Percentiles rank a stretch among this genome's conserved stretches.
phyloP scores from a whole-genome alignment of 2,797 vertebrate genomes.

The Ibycter americanus region DNA sequence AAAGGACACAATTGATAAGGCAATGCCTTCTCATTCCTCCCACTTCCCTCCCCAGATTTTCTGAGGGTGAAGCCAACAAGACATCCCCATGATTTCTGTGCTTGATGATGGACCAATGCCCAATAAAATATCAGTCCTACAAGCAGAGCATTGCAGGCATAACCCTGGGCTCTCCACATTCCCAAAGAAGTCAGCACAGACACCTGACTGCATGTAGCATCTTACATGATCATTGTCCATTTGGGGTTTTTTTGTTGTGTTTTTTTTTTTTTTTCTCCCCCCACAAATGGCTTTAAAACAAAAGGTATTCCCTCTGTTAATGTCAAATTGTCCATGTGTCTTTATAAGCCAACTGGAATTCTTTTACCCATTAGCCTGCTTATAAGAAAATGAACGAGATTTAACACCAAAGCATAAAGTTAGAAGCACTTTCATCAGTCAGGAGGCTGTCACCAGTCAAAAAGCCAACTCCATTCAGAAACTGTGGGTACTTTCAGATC shows the following conservation, averaged over 20 bases:
- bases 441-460: not conserved
- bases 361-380: not conserved
- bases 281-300: not conserved
- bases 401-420: not conserved
- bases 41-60: not conserved
- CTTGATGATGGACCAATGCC: not conserved
- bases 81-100: not conserved
- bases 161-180: not conserved
- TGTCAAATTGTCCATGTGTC: not conserved
- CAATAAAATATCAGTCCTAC: not conserved
- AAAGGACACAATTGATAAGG: not conserved
- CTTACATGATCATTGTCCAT: not conserved
- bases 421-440: not conserved
- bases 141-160: not conserved
- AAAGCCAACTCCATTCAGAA: not conserved
- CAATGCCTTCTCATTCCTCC: not conserved
- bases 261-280: accelerated
- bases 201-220: not conserved
- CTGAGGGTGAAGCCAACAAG: not conserved
- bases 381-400: not conserved
- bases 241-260: not conserved
- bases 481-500: not conserved
- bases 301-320: not conserved
- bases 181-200: not conserved
- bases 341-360: not conserved